These are phyloP conservation scores for Montipora sp. DNA, from an alignment of 64 coral and sea anemone genomes.

Conservation along the genomic window DNA sequence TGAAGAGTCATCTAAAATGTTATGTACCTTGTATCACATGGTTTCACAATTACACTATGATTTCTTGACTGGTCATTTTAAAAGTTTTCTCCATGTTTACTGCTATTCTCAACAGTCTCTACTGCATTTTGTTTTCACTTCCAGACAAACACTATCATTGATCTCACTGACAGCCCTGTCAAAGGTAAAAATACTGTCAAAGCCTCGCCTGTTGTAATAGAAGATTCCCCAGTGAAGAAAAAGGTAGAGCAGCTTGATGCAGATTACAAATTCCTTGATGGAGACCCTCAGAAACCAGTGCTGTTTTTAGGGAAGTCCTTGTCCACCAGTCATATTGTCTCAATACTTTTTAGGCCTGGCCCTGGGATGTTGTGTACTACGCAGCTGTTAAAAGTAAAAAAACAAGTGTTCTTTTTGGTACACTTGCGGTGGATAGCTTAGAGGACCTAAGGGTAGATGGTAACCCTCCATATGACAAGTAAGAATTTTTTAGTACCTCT, in stretches of 20 bases:
- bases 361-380: slow-evolving; percentile 7
- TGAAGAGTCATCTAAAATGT: too few species aligned
- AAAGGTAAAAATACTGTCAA: neutral
- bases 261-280: neutral
- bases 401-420: neutral
- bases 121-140: neutral
- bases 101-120: neutral
- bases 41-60: too few species aligned
- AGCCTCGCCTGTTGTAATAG: neutral
- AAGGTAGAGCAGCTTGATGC: neutral
- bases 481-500: neutral
- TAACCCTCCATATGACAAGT: neutral
- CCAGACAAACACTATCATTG: neutral
- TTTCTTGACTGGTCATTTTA: neutral
- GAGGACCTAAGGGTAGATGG: slow-evolving; percentile 7
- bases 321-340: neutral
- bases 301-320: neutral
- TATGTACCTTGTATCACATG: too few species aligned
- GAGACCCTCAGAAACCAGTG: neutral
- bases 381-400: neutral
- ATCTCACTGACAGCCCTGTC: slow-evolving; percentile 1
- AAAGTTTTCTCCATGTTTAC: neutral
- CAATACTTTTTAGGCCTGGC: neutral
- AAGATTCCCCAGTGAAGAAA: slow-evolving; percentile 4
- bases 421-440: neutral